Base-by-base conservation (phyloP, 2,797 vertebrate species). In the Adelosebastes latens region DNA sequence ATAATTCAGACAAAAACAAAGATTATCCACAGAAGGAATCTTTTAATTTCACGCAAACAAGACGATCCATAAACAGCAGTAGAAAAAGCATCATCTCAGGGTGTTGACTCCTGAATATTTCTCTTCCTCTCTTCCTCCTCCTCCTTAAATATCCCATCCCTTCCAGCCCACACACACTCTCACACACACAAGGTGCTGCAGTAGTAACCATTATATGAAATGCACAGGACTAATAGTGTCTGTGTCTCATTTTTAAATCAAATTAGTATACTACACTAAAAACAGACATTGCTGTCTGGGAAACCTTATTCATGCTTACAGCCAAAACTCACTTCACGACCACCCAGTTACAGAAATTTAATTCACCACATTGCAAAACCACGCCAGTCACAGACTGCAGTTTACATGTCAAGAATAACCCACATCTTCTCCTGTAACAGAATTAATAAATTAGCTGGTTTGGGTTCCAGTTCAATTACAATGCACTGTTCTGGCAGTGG, bases 361-460 rank as follows among this genome's bases (percentile, higher is more conserved):
- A 60, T 71, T 60, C 24, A 60, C 84, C 77, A 8, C 79, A 55
- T 16, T 11, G 58, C n/a, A 52, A 71, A 85, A 80, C 75, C 63
- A 29, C 2, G 3, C 1, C 56, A 7, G 60, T 81, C 72, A 31
- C 76, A 64, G 34, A 58, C 75, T 7, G 10, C 62, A 31, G 42
- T 66, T 80, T 53, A 67, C 77, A 64, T 39, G 80, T 88, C 61
- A 12, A 16, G 53, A 59, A 61, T 8, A 70, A 72, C 73, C 71
- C 72, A 18, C 72, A 64, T 25, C 20, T 20, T 76, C 74, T 85
- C 52, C 79, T 29, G 25, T 24, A 80, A 64, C 69, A 62, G 42
- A 52, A 61, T 73, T 77, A 80, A 84, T 84, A 55, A 77, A 84
- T 78, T 63, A 66, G 83, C 46, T 36, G 60, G 53, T 75, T n/a